Evolutionary conservation across 1,140 invertebrate genomes (phyloP).

Genomic region (Aphis gossypii): DNA sequence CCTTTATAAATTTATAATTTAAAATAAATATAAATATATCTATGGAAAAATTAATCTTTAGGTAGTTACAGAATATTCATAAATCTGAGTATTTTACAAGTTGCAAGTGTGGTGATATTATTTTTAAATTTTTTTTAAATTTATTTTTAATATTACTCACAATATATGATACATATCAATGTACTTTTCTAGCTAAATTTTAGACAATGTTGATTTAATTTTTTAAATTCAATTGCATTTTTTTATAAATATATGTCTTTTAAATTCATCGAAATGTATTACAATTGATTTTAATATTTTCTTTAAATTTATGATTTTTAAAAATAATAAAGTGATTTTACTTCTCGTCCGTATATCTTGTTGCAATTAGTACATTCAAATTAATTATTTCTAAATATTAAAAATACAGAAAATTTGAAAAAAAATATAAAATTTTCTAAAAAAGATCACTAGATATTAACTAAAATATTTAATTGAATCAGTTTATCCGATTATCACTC

Average conservation of each 20-base stretch:
- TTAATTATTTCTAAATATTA: neutral
- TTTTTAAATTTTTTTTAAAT: neutral
- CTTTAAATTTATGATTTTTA: neutral
- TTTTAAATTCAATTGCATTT: neutral
- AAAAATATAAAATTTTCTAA: neutral
- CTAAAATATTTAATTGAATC: neutral
- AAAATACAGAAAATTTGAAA: neutral
- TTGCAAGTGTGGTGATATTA: neutral
- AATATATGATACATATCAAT: neutral
- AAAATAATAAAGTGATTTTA: neutral
- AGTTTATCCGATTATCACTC: neutral
- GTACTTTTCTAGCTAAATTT: neutral
- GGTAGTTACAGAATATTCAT: neutral
- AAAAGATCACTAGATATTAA: neutral
- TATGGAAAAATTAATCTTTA: neutral
- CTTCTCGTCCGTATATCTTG: neutral
- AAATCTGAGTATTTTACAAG: neutral
- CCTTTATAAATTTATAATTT: neutral
- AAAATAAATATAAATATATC: neutral
- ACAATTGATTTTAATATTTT: neutral
- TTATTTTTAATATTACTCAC: neutral
- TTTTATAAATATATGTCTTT: neutral
- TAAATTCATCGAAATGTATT: neutral
- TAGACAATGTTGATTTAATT: too few species aligned
- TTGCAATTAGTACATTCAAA: neutral